phyloP scores from a whole-genome alignment of 2,797 vertebrate genomes.

The Scarus forsteni region DNA sequence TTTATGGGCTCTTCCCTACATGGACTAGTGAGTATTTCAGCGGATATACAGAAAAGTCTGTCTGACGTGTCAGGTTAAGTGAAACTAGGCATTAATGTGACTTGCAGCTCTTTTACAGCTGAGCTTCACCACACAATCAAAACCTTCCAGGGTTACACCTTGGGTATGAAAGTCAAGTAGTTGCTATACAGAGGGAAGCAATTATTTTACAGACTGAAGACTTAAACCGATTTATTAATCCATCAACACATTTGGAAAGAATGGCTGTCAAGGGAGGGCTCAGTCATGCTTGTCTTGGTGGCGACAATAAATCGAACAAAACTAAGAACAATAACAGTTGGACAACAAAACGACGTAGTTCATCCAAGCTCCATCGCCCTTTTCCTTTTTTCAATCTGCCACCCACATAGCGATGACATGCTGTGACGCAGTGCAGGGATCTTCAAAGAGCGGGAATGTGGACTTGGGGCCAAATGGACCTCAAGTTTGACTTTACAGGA shows the following conservation, averaged over 20 bases:
- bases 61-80: no score
- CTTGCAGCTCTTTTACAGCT: no score
- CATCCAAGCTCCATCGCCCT: slow-evolving; percentile 24
- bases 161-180: slow-evolving; percentile 20
- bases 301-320: slow-evolving; percentile 26
- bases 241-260: slow-evolving; percentile 1
- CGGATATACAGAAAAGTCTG: no score
- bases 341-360: slow-evolving; percentile 33
- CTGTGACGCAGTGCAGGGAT: slow-evolving; percentile 37
- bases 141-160: no score
- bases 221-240: neutral
- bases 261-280: slow-evolving; percentile 12
- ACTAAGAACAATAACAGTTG: slow-evolving; percentile 9
- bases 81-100: no score
- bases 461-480: slow-evolving; percentile 35
- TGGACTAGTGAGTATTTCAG: no score
- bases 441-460: slow-evolving; percentile 43
- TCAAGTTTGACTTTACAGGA: slow-evolving; percentile 53
- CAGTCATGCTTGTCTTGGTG: slow-evolving; percentile 9
- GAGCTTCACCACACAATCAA: no score
- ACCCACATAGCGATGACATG: slow-evolving; percentile 52
- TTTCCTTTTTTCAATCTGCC: slow-evolving; percentile 24
- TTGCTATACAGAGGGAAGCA: no score
- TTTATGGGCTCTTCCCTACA: no score
- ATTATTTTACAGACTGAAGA: neutral